Conservation (phyloP, 2,888 invertebrate species). For the Monochamus alternatus region DNA sequence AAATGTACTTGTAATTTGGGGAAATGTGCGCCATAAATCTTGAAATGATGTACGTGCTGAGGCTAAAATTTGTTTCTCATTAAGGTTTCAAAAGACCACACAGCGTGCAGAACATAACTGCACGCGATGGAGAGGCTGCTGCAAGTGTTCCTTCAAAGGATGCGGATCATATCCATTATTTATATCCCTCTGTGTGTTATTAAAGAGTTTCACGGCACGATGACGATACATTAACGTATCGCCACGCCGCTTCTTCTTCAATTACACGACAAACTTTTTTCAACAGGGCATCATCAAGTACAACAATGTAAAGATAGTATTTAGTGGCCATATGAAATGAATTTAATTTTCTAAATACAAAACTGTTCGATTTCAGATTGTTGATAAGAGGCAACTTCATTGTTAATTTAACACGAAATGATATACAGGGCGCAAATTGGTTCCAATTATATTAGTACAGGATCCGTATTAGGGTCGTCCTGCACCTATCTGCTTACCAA, state of each 20-base stretch:
- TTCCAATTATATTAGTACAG: no score
- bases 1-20: neutral
- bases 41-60: slow-evolving; percentile 10
- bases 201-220: slow-evolving; percentile 8
- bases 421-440: no score
- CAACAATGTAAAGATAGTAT: no score
- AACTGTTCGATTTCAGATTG: no score
- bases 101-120: slow-evolving; percentile 2
- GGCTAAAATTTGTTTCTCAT: slow-evolving; percentile 23
- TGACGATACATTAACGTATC: neutral
- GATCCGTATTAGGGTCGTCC: no score
- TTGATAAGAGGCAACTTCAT: no score
- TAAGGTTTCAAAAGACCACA: slow-evolving; percentile 22
- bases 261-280: neutral
- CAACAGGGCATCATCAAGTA: no score
- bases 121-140: slow-evolving; percentile 12
- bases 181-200: slow-evolving; percentile 3
- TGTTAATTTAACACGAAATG: no score
- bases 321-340: no score
- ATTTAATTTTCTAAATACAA: no score
- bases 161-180: slow-evolving; percentile 7
- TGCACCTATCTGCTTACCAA: no score
- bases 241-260: neutral
- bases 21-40: neutral
- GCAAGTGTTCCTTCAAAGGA: slow-evolving; percentile 13